These are phyloP conservation scores for Zoroaster sp. DNA, from an alignment of 53 echinoderm and acorn worm genomes.

Conservation along the genomic window DNA sequence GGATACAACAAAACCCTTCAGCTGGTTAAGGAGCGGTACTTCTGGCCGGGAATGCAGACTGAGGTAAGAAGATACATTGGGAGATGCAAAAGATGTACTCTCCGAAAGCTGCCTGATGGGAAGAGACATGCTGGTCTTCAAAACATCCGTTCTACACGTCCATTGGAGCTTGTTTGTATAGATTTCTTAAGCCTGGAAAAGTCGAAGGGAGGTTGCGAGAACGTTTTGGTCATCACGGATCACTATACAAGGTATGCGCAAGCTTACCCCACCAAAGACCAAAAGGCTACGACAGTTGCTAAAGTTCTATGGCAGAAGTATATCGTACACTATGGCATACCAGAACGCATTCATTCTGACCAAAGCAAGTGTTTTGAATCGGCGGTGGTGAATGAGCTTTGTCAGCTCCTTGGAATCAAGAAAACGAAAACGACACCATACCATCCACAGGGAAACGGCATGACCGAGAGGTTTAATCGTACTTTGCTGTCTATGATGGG, in stretches of 20 bases:
- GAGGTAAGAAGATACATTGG: background rate
- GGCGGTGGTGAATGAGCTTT: background rate
- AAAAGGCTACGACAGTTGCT: background rate
- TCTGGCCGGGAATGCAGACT: background rate
- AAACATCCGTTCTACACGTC: background rate
- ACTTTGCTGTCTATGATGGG: slow-evolving; percentile 14
- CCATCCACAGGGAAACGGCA: slow-evolving; percentile 27
- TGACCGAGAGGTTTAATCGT: slow-evolving; percentile 7
- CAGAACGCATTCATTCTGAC: no score
- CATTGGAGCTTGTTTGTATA: background rate
- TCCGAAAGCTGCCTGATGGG: background rate
- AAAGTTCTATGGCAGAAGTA: no score
- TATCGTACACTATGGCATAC: no score
- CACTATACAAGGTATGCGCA: background rate
- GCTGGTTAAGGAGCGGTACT: background rate
- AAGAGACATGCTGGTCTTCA: background rate
- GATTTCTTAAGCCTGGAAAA: background rate
- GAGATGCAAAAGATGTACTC: background rate
- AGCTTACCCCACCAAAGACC: background rate
- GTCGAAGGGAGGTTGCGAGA: background rate
- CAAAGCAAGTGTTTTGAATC: no score
- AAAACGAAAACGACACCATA: background rate
- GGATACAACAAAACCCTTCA: no score
- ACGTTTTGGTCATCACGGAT: background rate
- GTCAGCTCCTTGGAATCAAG: background rate